These are phyloP conservation scores for Catonia carolina DNA, from an alignment of 2,888 invertebrate species.

Conservation along the genomic window DNA sequence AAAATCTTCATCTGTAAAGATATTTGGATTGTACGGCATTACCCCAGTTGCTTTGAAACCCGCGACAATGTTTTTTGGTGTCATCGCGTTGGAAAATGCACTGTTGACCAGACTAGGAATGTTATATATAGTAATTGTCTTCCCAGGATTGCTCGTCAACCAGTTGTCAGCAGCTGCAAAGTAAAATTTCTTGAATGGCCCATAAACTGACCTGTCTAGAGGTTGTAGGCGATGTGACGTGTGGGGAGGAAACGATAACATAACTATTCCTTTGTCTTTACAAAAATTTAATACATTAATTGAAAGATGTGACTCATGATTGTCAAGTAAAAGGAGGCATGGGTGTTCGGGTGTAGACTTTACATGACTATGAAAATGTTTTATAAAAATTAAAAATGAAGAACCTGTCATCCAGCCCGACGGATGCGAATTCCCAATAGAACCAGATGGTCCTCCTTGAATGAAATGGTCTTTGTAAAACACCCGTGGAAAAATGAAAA, in stretches of 20 bases:
- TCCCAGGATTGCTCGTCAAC: constrained; percentile 1
- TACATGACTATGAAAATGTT: constrained; percentile 11
- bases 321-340: constrained; percentile 17
- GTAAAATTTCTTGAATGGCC: constrained; percentile 15
- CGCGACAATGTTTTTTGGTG: background rate
- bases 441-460: constrained; percentile 16
- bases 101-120: constrained; percentile 16
- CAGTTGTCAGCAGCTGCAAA: constrained; percentile 14
- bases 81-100: constrained; percentile 8
- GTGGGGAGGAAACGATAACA: constrained; percentile 25
- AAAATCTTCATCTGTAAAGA: constrained; percentile 16
- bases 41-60: too few species aligned
- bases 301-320: constrained; percentile 15
- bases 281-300: background rate
- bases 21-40: too few species aligned
- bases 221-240: constrained; percentile 22
- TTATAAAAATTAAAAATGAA: constrained; percentile 6
- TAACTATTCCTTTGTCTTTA: constrained; percentile 18
- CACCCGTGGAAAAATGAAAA: constrained; percentile 18
- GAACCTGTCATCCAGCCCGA: constrained; percentile 13
- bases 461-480: constrained; percentile 13
- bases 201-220: constrained; percentile 23
- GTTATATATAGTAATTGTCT: constrained; percentile 18
- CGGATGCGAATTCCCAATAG: background rate
- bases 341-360: constrained; percentile 9